These are phyloP conservation scores for Xylocopa sonorina DNA, from an alignment of 1,140 invertebrate genomes.

Conservation along the genomic window DNA sequence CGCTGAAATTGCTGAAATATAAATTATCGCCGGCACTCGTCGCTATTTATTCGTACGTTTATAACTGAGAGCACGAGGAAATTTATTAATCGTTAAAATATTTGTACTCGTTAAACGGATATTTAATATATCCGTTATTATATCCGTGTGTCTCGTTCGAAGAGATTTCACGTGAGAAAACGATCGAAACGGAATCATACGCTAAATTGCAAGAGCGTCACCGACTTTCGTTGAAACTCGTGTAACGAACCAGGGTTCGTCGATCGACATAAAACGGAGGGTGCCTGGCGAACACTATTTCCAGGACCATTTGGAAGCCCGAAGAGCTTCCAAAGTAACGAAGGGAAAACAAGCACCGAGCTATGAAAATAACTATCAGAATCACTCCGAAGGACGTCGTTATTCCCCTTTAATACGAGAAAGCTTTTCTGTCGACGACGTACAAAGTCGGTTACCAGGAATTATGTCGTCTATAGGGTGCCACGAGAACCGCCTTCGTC, in stretches of 20 bases:
- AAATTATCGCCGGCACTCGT: not conserved
- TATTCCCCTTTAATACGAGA: constrained; percentile 53
- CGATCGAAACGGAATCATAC: too few relatives aligned
- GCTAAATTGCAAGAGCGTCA: too few relatives aligned
- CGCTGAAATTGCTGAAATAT: not conserved
- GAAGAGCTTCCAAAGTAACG: constrained; percentile 10
- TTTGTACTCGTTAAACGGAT: too few relatives aligned
- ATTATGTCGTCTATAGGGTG: constrained; percentile 76
- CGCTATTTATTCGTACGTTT: too few relatives aligned
- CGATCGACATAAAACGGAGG: constrained; percentile 3
- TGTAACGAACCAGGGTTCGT: too few relatives aligned
- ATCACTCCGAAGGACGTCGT: constrained; percentile 34
- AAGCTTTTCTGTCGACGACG: constrained; percentile 69
- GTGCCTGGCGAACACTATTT: not conserved
- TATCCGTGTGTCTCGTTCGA: too few relatives aligned
- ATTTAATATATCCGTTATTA: too few relatives aligned
- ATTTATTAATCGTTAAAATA: too few relatives aligned
- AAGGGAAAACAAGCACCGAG: constrained; percentile 9
- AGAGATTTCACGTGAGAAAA: too few relatives aligned
- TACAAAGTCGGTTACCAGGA: constrained; percentile 70
- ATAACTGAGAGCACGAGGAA: not conserved
- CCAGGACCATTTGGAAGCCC: too few relatives aligned
- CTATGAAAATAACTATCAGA: constrained; percentile 48
- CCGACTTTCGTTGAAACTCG: too few relatives aligned
- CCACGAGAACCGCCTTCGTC: constrained; percentile 75